Evolutionary conservation across 2,797 vertebrate genomes (phyloP), one percentile per base, ranked within the genome.

Genomic region (Valencia hispanica): DNA sequence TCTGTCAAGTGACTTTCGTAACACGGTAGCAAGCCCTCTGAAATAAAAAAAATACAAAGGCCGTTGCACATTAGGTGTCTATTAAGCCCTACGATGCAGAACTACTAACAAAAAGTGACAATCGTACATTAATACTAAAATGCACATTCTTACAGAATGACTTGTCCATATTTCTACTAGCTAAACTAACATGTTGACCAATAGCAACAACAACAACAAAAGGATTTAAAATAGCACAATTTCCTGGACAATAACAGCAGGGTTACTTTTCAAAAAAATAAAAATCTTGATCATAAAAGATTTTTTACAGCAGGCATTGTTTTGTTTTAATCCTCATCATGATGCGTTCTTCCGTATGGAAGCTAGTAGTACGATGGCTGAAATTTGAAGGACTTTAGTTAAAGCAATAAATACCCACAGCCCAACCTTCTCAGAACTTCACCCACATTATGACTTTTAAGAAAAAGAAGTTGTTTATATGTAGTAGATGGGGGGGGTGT

Each of bases 61-160:
- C 91, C 71, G 32, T 79, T 85, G 73, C 80, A 88, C 86, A 77
- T 61, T 79, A 82, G 22, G 88, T 57, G 68, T 80, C 85, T 74
- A 81, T 53, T 41, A 78, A 81, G 79, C 83, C 84, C 84, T 65
- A 87, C 70, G 61, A 84, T 80, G 88, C 77, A 89, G 83, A 91
- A 81, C 75, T 88, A 70, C 79, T 84, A 78, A 83, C 66, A 72
- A 86, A 83, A 82, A 70, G 73, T 84, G 91, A 91, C 89, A 90
- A 87, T 90, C 86, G 20, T 65, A 84, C 68, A 75, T 72, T 86
- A 86, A 86, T 80, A 91, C 82, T 82, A 79, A 68, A 88, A 87
- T 87, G 90, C 92, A 91, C 94, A 94, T 94, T 94, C 94, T 85
- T 71, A 85, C 77, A 87, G 93, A 95, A 94, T 91, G 92, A 86